phyloP scores from a whole-genome alignment of 2,113 vertebrate genomes.

The Fulica atra region DNA sequence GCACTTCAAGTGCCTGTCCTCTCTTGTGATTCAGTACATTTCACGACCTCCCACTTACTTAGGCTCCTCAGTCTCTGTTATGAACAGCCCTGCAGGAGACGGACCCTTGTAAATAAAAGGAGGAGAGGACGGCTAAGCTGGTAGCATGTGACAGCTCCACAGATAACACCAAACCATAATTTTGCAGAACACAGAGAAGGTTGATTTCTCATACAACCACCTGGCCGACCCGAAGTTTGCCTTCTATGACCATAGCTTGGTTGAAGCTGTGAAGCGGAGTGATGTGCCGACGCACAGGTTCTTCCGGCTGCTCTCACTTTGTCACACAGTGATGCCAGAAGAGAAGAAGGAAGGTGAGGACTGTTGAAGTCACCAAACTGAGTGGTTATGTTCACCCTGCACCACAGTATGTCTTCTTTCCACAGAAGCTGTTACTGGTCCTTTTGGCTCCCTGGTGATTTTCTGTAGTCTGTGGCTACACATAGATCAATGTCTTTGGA shows the following conservation, averaged over 20 bases:
- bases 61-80: background rate
- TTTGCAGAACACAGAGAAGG: conserved; percentile 81
- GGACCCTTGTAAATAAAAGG: background rate
- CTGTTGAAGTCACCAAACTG: background rate
- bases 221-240: conserved; percentile 88
- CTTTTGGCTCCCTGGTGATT: background rate
- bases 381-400: background rate
- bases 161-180: background rate
- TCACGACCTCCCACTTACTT: background rate
- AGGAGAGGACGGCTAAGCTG: background rate
- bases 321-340: conserved; percentile 94
- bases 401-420: background rate
- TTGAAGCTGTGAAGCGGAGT: conserved; percentile 79
- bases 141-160: background rate
- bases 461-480: background rate
- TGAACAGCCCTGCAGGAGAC: background rate
- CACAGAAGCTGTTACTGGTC: background rate
- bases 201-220: conserved; percentile 89
- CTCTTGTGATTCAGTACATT: background rate
- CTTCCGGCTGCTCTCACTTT: conserved; percentile 90
- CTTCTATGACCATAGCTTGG: conserved; percentile 88
- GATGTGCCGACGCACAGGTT: conserved; percentile 79
- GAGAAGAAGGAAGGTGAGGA: conserved; percentile 89
- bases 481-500: background rate
- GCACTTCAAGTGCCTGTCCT: background rate